phyloP scores from a whole-genome alignment of 2,113 vertebrate genomes.

The Rhea americana region DNA sequence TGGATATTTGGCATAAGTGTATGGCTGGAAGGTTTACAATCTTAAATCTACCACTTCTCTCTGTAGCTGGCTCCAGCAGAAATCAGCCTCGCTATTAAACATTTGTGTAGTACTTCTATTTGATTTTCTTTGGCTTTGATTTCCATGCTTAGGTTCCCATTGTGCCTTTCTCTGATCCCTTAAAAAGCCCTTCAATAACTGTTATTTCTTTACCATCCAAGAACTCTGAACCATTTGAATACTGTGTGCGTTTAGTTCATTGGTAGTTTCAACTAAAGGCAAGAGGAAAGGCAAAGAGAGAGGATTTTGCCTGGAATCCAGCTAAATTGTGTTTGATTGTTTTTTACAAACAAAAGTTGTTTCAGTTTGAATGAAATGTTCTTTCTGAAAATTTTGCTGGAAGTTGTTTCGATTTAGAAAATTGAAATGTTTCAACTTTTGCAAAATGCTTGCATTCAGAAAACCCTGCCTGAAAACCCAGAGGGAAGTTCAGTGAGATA shows the following conservation, averaged over 20 bases:
- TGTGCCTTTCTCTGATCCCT: slow-evolving; percentile 26
- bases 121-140: slow-evolving; percentile 55
- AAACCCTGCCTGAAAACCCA: not conserved
- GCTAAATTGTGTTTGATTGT: not conserved
- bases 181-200: slow-evolving; percentile 10
- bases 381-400: not conserved
- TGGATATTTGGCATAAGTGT: slow-evolving; percentile 11
- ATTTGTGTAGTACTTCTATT: slow-evolving; percentile 20
- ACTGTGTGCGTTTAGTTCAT: not conserved
- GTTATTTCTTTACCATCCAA: slow-evolving; percentile 41
- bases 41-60: slow-evolving; percentile 7
- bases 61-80: slow-evolving; percentile 33
- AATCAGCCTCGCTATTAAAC: slow-evolving; percentile 43
- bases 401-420: not conserved
- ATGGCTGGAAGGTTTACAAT: slow-evolving; percentile 10
- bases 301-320: not conserved
- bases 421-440: not conserved
- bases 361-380: not conserved
- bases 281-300: not conserved
- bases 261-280: slow-evolving; percentile 12
- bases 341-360: not conserved
- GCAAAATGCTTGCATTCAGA: not conserved
- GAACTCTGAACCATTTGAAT: not conserved
- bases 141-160: slow-evolving; percentile 25
- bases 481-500: not conserved